Base-by-base conservation (phyloP, 2,797 vertebrate genomes). In the Chelon labrosus region DNA sequence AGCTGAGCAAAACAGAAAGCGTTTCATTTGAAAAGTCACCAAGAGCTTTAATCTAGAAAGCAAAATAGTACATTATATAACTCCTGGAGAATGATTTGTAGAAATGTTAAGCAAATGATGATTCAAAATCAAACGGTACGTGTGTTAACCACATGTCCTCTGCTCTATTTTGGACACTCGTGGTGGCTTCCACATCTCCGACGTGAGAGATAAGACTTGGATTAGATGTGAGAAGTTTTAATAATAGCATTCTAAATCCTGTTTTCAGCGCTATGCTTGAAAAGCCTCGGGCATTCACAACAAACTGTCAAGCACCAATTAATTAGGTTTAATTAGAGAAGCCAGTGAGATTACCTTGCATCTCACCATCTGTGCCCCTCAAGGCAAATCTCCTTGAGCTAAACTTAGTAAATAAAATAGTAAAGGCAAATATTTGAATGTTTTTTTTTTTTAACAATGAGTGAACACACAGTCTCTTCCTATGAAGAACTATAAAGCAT, bases 271-370 rank as follows among this genome's bases (percentile, higher is more conserved):
- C 27, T 60, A 75, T 75, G 84, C 83, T 83, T 88, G 76, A 84
- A 89, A 79, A 64, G 73, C 87, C 86, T 63, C 55, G 3, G 61
- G 84, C 85, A 17, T 60, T 77, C 53, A 54, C 67, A 84, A 65
- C 80, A 89, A 83, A 88, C 83, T 88, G 85, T 88, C 85, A 83
- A 77, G 76, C 31, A 70, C 79, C 61, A 88, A 91, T 86, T 93
- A 91, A 92, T 93, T 84, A 83, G 77, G 66, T 85, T 86, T 91
- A 88, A 94, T 94, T 90, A 90, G 76, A 68, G 71, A 78, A 80
- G 68, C 65, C 79, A 82, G 58, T 56, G 76, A 69, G 70, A 82
- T 83, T 83, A 82, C 70, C 73, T 80, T 61, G 54, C 73, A 86
- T 83, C 73, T 73, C 58, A 79, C 85, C 92, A 93, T 93, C 92